Conservation (phyloP, 2,888 invertebrate genomes). For the Rotaria magnacalcarata region DNA sequence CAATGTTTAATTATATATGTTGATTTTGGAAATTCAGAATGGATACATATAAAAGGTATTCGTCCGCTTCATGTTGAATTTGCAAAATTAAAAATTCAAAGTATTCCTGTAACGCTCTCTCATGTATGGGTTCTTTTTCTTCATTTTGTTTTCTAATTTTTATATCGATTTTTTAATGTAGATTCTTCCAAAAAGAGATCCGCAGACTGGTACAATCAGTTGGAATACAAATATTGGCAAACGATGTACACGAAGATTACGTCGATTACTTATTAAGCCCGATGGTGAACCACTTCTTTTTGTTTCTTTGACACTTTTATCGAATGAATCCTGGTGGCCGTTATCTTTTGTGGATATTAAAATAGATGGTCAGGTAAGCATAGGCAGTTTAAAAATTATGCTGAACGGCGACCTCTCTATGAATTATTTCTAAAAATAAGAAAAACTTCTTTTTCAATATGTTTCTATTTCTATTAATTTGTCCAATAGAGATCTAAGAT, state of each 20-base stretch:
- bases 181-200: neutral
- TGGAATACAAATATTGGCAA: neutral
- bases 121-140: neutral
- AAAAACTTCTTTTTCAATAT: too few relatives aligned
- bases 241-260: neutral
- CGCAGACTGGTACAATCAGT: neutral
- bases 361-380: neutral
- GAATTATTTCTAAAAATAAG: too few relatives aligned
- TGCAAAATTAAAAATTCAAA: neutral
- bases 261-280: neutral
- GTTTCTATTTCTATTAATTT: too few relatives aligned
- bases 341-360: neutral
- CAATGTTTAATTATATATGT: neutral
- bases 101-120: neutral
- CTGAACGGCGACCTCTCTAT: neutral
- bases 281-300: neutral
- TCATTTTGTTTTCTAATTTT: neutral
- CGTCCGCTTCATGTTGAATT: neutral
- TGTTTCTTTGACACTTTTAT: neutral
- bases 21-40: constrained; percentile 35
- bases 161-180: neutral
- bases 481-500: too few relatives aligned
- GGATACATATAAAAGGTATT: neutral
- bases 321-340: neutral
- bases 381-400: neutral